phyloP scores from a whole-genome alignment of 2,113 vertebrate genomes.

The Melanotaenia duboulayi region DNA sequence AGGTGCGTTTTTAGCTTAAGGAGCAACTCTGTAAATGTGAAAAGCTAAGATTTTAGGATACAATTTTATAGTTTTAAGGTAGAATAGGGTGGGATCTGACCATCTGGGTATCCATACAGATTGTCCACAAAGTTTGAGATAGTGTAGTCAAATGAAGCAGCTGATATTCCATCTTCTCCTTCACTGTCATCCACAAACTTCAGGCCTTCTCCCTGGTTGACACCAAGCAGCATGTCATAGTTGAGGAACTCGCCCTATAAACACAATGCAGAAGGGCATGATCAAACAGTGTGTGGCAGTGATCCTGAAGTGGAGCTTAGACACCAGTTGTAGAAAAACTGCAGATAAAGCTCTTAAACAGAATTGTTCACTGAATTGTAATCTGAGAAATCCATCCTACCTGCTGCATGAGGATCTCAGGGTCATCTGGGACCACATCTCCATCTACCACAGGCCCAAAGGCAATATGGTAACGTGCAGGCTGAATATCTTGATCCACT shows the following conservation, averaged over 20 bases:
- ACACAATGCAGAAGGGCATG: slow-evolving; percentile 18
- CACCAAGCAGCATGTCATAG: slow-evolving; percentile 95
- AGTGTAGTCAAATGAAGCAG: slow-evolving; percentile 94
- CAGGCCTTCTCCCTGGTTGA: slow-evolving; percentile 95
- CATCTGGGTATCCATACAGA: slow-evolving; percentile 93
- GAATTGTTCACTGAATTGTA: background rate
- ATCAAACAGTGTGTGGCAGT: background rate
- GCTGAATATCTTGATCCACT: slow-evolving; percentile 97
- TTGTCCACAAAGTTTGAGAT: slow-evolving; percentile 98
- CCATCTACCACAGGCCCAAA: slow-evolving; percentile 96
- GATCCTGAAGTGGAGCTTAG: background rate
- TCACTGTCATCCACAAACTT: slow-evolving; percentile 97
- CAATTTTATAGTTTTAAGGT: background rate
- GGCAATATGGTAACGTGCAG: slow-evolving; percentile 94
- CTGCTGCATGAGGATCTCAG: slow-evolving; percentile 98
- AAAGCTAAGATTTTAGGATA: background rate
- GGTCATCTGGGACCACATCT: slow-evolving; percentile 95
- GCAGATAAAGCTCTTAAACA: background rate
- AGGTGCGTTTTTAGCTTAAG: too few species aligned
- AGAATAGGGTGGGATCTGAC: slow-evolving; percentile 66
- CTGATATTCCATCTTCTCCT: slow-evolving; percentile 93
- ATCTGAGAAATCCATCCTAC: slow-evolving; percentile 48
- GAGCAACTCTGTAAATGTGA: background rate
- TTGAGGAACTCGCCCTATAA: slow-evolving; percentile 93
- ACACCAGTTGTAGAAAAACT: background rate